Base-by-base conservation (phyloP, 1,140 invertebrate species). In the Drosophila kohkoa region DNA sequence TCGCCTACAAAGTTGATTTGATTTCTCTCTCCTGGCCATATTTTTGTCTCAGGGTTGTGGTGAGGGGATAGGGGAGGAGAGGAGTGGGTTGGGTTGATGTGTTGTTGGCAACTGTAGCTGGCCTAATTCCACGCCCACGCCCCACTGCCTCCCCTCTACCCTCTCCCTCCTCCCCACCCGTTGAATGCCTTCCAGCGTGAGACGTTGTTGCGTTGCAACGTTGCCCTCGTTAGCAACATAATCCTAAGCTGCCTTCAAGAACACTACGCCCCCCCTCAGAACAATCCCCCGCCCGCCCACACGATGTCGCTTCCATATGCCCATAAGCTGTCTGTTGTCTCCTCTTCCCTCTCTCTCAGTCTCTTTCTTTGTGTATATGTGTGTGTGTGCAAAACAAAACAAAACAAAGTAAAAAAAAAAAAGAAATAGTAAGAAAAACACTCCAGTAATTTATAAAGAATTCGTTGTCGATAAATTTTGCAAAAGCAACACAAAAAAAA, bases 181-280 rank as follows among this genome's bases (percentile, higher is more conserved):
- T 30, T 20, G n/a, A 32, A 32, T 25, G 20, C 4, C 30, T n/a
- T 43, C n/a, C 41, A 13, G 41, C 41, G 5, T 13, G 41, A 3
- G 11, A 8, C 15, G 20, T 30, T 54, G 41, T 11, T 35, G n/a
- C 58, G 51, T 15, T 71, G 57, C 68, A 67, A 63, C 65, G 57
- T 77, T 79, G 78, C 62, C 79, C 82, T 86, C 82, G 82, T 85
- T 85, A 87, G 82, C 75, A 77, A 66, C 67, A 71, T 85, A 85
- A 85, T 86, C 78, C 82, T 58, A 75, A 86, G 78, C 79, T 75
- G 11, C 20, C 35, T 65, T 58, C 59, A 63, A 66, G 20, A 49
- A 43, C 65, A 69, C 64, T 46, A 46, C 57, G 48, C 16, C 45
- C 7, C 57, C 16, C 45, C 4, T 28, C 58, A 7, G 1, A 20